Base-by-base conservation (phyloP, 2,797 vertebrate species). In the Dipus sagitta region DNA sequence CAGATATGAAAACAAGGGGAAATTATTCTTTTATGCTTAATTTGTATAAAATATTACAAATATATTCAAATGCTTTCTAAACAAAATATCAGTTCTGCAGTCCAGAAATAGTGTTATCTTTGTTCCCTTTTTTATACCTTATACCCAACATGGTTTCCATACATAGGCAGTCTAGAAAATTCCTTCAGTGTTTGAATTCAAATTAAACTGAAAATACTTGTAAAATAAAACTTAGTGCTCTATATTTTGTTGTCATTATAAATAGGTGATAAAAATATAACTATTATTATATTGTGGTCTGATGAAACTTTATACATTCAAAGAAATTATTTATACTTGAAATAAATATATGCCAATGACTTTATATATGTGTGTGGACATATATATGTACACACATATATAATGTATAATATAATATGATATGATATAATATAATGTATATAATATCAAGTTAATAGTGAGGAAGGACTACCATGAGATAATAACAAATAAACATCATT, bases 11-110 rank as follows among this genome's bases (percentile, higher is more conserved):
- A 17, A 1, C 13, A 84, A 71, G 11, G 12, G 91, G 91, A 91
- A 91, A 68, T 62, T 62, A 47, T 75, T 64, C 17, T 23, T 80
- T 90, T 64, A 94, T 3, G 20, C 21, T 86, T 72, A n/a, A 52
- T 47, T 79, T 95, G 15, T n/a, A 9, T 10, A 42, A 38, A 52
- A 79, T 88, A 10, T 54, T 79, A 78, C 21, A 54, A 21, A 54
- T 30, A 42, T 64, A 75, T 78, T 60, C 65, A 52, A 86, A 92
- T 7, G 6, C 21, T 38, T 91, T 91, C 77, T 65, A 86, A 89
- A 8, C 62, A 11, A 86, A 94, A 71, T 86, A 7, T 65, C 64
- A 86, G 20, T 90, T 72, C 10, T 32, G 67, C 34, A 84, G 42
- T 30, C 3, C n/a, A 65, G 67, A 64, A n/a, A 24, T 30, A 2